Percentiles rank a stretch among this genome's conserved stretches.
Evolutionary conservation across 1,140 invertebrate species (phyloP).

Genomic region (Olivierus martensii): DNA sequence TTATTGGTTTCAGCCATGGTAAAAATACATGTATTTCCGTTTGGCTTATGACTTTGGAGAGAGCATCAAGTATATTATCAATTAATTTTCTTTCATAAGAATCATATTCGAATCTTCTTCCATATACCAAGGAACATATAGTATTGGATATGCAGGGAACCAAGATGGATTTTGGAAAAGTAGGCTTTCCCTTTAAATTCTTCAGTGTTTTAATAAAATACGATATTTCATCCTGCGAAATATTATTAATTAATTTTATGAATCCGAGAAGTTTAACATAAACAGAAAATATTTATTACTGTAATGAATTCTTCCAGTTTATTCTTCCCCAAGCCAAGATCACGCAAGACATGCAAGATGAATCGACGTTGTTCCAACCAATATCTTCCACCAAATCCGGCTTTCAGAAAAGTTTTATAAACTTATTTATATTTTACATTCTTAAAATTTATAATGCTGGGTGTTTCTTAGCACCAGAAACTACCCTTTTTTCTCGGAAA

Average conservation of each 20-base stretch:
- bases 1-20: conserved; percentile 1
- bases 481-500: too few relatives aligned
- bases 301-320: conserved; percentile 54
- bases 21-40: too few relatives aligned
- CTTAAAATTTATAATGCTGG: too few relatives aligned
- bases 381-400: conserved; percentile 34
- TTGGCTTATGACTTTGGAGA: too few relatives aligned
- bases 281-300: conserved; percentile 13
- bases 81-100: conserved; percentile 46
- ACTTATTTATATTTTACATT: too few relatives aligned
- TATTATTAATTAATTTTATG: too few relatives aligned
- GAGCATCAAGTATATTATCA: conserved; percentile 27
- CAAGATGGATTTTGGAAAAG: conserved; percentile 3
- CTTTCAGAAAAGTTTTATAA: too few relatives aligned
- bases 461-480: too few relatives aligned
- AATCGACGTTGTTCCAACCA: conserved; percentile 63
- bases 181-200: conserved; percentile 3
- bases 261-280: too few relatives aligned
- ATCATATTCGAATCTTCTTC: conserved; percentile 41
- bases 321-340: conserved; percentile 58
- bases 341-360: conserved; percentile 48
- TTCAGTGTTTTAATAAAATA: conserved; percentile 1
- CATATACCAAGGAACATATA: conserved; percentile 73
- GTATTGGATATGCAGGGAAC: conserved; percentile 42
- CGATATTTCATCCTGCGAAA: conserved; percentile 9